Base-by-base conservation (phyloP, 2,888 invertebrate species). In the Theodoxus fluviatilis region DNA sequence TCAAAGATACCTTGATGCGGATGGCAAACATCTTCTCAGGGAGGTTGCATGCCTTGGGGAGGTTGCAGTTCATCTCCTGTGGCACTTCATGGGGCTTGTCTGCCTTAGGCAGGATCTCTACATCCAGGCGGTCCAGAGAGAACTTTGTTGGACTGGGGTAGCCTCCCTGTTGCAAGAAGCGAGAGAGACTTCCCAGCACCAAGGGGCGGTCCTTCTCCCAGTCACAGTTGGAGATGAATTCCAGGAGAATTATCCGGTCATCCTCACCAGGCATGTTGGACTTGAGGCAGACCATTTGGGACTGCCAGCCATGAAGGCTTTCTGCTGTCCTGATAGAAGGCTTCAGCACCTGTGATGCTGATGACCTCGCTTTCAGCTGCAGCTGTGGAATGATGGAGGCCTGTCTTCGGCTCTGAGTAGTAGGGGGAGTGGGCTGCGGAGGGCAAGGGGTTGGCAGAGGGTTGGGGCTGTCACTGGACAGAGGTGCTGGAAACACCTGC, bases 161-260 rank as follows among this genome's bases (percentile, higher is more conserved):
- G 12, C 73, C 71, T 22, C 75, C 77, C 25, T 75, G 73, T 1
- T 75, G 76, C 18, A 83, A 75, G 40, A 77, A 79, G 28, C 78
- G 76, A 6, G 83, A 79, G 25, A 83, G 79, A 43, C 77, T 76
- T 3, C 78, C 78, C n/a, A 85, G 74, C 71, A 85, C 79, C 49
- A 81, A 77, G 6, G 78, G 76, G 35, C 81, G 78, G 35, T 76
- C 73, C 6, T 69, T 72, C 25, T 80, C 81, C 83, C 84, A 85
- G 65, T 79, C 76, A 73, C 84, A 84, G 70, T 84, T 82, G 15
- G 83, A 80, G 49, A 79, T 79, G 64, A 85, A 80, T 73, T 84
- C 83, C n/a, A 85, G 73, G 18, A 85, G 76, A 68, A 81, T 80
- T 28, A 83, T 80, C 31, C 73, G 76, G 31, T 73, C 72, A 4